Conservation (phyloP, 1,140 invertebrate species). For the Eueides isabella region DNA sequence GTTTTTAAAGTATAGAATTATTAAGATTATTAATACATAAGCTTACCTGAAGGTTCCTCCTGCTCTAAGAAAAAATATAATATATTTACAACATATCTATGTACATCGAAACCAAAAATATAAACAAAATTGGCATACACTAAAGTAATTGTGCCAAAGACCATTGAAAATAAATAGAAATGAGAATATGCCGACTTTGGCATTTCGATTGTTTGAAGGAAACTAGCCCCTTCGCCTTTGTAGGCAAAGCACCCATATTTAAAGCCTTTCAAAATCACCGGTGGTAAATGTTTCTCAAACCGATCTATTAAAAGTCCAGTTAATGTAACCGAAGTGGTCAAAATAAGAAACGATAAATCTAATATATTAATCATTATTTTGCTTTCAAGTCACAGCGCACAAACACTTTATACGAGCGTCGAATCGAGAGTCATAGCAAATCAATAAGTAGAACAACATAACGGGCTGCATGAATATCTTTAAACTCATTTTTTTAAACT, state of each 20-base stretch:
- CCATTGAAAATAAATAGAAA: constrained; percentile 87
- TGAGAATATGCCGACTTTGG: constrained; percentile 90
- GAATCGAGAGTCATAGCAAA: constrained; percentile 18
- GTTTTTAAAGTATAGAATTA: background rate
- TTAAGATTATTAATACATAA: background rate
- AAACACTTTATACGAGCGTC: background rate
- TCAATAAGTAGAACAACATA: constrained; percentile 42
- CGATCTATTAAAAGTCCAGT: constrained; percentile 84
- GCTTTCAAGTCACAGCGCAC: background rate
- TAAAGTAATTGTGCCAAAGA: constrained; percentile 80
- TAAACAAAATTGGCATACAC: constrained; percentile 79
- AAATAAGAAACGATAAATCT: constrained; percentile 82
- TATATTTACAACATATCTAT: constrained; percentile 78
- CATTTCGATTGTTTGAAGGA: constrained; percentile 84
- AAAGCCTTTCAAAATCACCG: constrained; percentile 83
- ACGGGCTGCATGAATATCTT: constrained; percentile 26
- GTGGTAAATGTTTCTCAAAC: constrained; percentile 85
- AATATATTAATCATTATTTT: constrained; percentile 81
- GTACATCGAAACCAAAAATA: constrained; percentile 75
- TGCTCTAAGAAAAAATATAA: constrained; percentile 78
- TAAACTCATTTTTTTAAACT: constrained; percentile 27
- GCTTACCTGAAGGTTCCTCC: constrained; percentile 81
- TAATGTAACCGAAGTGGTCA: constrained; percentile 77
- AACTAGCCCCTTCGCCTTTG: constrained; percentile 75
- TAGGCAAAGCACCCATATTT: constrained; percentile 87